Percentiles rank a stretch among this genome's conserved stretches.
phyloP scores from a whole-genome alignment of 2,113 vertebrate genomes.

The Anoura caudifer region DNA sequence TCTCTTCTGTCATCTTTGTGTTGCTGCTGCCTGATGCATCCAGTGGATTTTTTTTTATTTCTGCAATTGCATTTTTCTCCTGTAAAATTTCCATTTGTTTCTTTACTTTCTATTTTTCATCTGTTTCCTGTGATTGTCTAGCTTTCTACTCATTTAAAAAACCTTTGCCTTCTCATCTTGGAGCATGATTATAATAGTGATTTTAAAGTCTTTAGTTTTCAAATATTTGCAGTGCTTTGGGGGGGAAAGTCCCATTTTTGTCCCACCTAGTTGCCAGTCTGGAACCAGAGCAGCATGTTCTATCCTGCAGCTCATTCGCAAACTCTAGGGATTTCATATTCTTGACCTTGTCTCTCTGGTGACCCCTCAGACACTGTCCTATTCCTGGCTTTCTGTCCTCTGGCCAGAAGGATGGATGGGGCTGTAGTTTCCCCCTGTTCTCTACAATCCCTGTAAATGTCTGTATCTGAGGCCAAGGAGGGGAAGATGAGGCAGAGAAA shows the following conservation, averaged over 20 bases:
- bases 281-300: rapidly evolving
- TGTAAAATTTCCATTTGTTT: neutral
- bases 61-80: neutral
- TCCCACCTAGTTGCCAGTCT: neutral
- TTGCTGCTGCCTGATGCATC: neutral
- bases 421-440: neutral
- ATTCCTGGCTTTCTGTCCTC: neutral
- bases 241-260: no score
- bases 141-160: neutral
- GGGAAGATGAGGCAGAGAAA: neutral
- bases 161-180: neutral
- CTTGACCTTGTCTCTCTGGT: neutral
- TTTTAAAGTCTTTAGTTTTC: neutral
- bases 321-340: neutral
- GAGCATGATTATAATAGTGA: neutral
- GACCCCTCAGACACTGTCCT: neutral
- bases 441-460: neutral
- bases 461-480: neutral
- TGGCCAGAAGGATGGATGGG: neutral
- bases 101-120: neutral
- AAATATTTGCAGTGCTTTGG: no score
- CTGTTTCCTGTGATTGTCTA: neutral
- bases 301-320: neutral
- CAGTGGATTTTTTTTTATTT: neutral
- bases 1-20: no score